Evolutionary conservation across 2,113 vertebrate species (phyloP), one percentile per base, ranked within the genome.

Genomic region (Hoplias malabaricus): DNA sequence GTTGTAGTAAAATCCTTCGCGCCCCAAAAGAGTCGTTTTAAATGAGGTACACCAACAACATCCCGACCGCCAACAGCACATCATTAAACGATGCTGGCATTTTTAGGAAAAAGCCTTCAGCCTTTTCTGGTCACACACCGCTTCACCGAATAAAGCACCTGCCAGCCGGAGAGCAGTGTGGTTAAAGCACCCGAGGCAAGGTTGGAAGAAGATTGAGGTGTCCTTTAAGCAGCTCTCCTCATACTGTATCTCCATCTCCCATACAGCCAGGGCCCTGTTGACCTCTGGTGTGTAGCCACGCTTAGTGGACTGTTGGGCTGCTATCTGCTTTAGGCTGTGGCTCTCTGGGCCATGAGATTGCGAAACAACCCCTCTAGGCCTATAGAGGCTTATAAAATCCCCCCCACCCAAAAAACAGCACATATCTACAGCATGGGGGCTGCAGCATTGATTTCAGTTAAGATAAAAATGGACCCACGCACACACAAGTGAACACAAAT

Each of bases 391-490:
- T 29, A n/a, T n/a, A 34, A 21, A n/a, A 69, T 69, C 53, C 50
- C 68, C 59, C 31, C 19, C n/a, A 34, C 13, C 50, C 11, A 80
- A 77, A 82, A 74, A 66, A 8, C 23, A 13, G 19, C 46, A 48
- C 31, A 48, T 78, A 80, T 85, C 62, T 69, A 46, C 83, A 76
- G 79, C 4, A 3, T 9, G 25, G 62, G 66, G 73, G 31, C 69
- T 87, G 78, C 78, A 81, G 81, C 80, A 77, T 66, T 77, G 87
- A 89, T 86, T 75, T 63, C 77, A 74, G 80, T 86, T 80, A 71
- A 73, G 85, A 90, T 87, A 85, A 62, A 42, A 40, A 21, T 25
- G n/a, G 48, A 80, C 54, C 31, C n/a, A 56, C 13, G n/a, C 57
- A 50, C 57, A 36, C 19, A 40, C 13, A 40, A 53, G 21, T 13